A percentile compares a stretch with the other conserved stretches of the same genome.
Conservation (phyloP, 2,797 vertebrate species). For the Salmo trutta region DNA sequence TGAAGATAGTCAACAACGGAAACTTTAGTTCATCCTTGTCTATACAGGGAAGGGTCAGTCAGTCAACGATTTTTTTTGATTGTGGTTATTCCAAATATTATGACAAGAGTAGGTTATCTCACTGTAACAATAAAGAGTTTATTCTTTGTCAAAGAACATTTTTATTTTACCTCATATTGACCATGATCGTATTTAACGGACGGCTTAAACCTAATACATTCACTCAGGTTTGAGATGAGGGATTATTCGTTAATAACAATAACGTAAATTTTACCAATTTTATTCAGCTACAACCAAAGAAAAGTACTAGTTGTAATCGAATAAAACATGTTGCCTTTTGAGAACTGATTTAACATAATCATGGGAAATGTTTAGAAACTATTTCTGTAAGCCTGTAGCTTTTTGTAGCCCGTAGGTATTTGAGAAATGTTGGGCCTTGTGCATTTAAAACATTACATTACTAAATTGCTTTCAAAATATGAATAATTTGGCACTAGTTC, state of each 20-base stretch:
- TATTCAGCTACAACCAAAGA: background rate
- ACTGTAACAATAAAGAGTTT: background rate
- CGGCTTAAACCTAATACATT: no score
- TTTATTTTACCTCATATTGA: background rate
- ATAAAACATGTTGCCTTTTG: background rate
- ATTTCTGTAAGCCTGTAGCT: background rate
- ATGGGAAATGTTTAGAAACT: background rate
- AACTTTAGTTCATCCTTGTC: conserved; percentile 28
- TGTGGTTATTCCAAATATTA: background rate
- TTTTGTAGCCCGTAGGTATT: background rate
- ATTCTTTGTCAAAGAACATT: background rate
- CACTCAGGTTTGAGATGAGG: background rate
- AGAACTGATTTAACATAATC: background rate
- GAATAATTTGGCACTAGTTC: background rate
- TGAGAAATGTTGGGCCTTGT: background rate
- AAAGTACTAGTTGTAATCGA: background rate
- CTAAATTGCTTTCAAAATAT: background rate
- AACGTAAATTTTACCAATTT: background rate
- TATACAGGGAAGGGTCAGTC: conserved; percentile 8
- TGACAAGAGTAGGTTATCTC: background rate
- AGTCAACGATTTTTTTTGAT: background rate
- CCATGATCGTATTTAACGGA: background rate
- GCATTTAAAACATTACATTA: background rate
- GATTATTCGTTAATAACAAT: background rate
- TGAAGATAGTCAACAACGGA: conserved; percentile 25